Percentiles rank a stretch among this genome's conserved stretches.
phyloP scores from a whole-genome alignment of 2,888 invertebrate species.

The Nasonovia ribisnigri region DNA sequence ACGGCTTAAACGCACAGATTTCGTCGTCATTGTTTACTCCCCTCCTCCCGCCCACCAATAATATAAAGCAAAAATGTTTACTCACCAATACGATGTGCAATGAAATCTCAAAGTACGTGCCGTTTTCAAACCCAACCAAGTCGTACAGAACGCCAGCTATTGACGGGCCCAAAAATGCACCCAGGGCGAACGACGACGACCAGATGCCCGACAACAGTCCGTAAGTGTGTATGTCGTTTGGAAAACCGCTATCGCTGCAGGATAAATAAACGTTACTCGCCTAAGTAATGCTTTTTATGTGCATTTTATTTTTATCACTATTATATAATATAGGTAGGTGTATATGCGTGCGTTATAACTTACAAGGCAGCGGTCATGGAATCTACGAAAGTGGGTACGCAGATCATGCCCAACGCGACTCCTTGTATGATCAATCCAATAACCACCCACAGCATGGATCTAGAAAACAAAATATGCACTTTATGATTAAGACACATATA shows the following conservation, averaged over 20 bases:
- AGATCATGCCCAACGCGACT: constrained; percentile 72
- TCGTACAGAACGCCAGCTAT: constrained; percentile 70
- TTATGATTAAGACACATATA: background rate
- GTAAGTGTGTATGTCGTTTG: constrained; percentile 74
- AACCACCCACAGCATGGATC: constrained; percentile 68
- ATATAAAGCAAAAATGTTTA: background rate
- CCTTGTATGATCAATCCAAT: constrained; percentile 72
- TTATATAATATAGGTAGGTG: no score
- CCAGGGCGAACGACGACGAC: constrained; percentile 74
- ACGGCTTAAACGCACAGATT: background rate
- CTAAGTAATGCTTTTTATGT: background rate
- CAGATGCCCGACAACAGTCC: constrained; percentile 75
- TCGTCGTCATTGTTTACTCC: background rate
- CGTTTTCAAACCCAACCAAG: constrained; percentile 70
- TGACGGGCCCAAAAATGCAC: constrained; percentile 72
- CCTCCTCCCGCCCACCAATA: background rate
- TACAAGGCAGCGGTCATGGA: constrained; percentile 72
- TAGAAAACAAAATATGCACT: constrained; percentile 55
- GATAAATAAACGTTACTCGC: constrained; percentile 25
- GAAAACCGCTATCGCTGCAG: constrained; percentile 70
- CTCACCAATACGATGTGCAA: constrained; percentile 70
- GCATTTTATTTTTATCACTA: background rate
- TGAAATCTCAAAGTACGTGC: constrained; percentile 70
- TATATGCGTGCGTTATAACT: constrained; percentile 67
- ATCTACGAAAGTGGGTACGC: constrained; percentile 73